Conservation (phyloP, 2,113 vertebrate genomes). For the Grammomys dolichurus region DNA sequence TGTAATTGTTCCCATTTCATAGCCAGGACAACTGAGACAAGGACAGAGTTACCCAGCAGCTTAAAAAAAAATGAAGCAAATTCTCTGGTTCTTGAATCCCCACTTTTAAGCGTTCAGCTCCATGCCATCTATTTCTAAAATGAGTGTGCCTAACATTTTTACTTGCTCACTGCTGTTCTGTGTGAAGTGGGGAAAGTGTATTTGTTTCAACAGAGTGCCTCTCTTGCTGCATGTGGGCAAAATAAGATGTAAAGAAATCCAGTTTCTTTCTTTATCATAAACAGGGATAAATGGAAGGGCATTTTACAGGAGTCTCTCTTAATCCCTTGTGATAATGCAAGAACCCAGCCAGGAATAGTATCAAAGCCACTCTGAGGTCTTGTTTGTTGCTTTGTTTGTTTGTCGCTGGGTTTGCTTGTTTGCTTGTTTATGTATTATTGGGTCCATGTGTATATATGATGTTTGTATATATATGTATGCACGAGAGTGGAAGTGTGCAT, state of each 20-base stretch:
- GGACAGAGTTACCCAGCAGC: background rate
- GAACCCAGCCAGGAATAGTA: background rate
- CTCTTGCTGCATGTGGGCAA: constrained; percentile 12
- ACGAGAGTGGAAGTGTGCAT: background rate
- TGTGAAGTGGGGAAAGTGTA: constrained; percentile 26
- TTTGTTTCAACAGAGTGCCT: background rate
- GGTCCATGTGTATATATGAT: background rate
- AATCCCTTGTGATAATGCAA: background rate
- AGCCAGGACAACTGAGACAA: background rate
- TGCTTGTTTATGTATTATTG: background rate
- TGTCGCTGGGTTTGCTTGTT: too few species aligned
- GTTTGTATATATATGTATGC: background rate
- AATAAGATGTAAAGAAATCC: background rate
- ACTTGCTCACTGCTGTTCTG: constrained; percentile 4
- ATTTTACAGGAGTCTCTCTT: background rate
- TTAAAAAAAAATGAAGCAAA: constrained; percentile 32
- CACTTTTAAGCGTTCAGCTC: background rate
- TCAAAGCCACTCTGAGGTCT: background rate
- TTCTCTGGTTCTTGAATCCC: constrained; percentile 2
- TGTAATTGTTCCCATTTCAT: constrained; percentile 45
- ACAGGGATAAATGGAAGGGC: background rate
- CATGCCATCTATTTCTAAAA: background rate
- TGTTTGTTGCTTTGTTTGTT: background rate
- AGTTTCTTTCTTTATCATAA: constrained; percentile 56
- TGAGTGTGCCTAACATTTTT: constrained; percentile 18